Conservation (phyloP, 1,140 invertebrate genomes). For the Spodoptera litura region DNA sequence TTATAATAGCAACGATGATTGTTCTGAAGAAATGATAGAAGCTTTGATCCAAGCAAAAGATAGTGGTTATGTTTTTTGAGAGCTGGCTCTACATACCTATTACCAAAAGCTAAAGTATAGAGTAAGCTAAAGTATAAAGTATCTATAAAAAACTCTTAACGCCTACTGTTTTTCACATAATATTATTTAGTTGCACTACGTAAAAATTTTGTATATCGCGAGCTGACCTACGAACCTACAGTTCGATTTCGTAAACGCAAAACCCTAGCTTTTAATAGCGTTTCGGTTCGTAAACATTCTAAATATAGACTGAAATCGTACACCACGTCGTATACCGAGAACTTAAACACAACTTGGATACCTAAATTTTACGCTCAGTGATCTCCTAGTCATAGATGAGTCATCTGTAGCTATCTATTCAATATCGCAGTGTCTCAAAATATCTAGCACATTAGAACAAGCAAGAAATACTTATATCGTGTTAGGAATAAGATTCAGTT, state of each 20-base stretch:
- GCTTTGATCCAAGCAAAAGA: too few relatives aligned
- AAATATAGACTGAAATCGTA: conserved; percentile 23
- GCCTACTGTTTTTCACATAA: too few relatives aligned
- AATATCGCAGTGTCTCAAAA: conserved; percentile 53
- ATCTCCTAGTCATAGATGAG: conserved; percentile 66
- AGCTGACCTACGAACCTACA: neutral
- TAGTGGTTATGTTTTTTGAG: too few relatives aligned
- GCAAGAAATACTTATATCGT: conserved; percentile 41
- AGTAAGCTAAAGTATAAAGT: too few relatives aligned
- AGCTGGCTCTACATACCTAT: too few relatives aligned
- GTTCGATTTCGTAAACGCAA: neutral
- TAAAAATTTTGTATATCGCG: too few relatives aligned
- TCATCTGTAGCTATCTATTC: conserved; percentile 68
- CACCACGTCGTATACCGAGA: conserved; percentile 32
- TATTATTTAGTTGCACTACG: too few relatives aligned
- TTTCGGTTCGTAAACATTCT: conserved; percentile 17
- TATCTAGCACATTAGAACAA: conserved; percentile 1
- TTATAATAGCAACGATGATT: too few relatives aligned
- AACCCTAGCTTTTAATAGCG: neutral
- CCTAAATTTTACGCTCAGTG: conserved; percentile 60
- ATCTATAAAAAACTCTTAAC: too few relatives aligned
- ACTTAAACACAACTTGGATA: conserved; percentile 35
- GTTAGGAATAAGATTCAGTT: conserved; percentile 39
- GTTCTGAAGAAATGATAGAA: too few relatives aligned
- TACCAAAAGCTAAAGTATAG: too few relatives aligned